Evolutionary conservation across 1,140 invertebrate genomes (phyloP).

Genomic region (Piezodorus guildinii): DNA sequence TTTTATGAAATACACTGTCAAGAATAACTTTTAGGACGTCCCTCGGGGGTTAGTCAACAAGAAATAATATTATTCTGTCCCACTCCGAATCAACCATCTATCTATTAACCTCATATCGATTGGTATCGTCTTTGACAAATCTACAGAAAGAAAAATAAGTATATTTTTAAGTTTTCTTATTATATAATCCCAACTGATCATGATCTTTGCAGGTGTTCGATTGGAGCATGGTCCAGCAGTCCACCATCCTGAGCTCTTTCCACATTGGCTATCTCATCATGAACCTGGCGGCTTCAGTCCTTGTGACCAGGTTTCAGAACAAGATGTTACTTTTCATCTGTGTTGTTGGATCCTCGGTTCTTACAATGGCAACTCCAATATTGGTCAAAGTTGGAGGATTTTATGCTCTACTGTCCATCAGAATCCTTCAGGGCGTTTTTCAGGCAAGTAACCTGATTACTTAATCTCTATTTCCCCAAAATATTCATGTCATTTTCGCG

Average conservation of each 20-base stretch:
- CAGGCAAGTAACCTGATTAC: not conserved
- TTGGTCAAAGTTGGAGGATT: conserved; percentile 12
- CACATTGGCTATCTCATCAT: conserved; percentile 11
- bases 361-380: not conserved
- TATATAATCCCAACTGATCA: no score
- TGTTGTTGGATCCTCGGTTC: not conserved
- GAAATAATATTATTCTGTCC: no score
- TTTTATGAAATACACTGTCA: no score
- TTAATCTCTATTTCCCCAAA: no score
- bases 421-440: not conserved
- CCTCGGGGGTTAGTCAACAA: no score
- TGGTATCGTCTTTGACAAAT: no score
- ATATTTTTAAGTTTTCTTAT: no score
- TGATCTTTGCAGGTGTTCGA: conserved; percentile 11
- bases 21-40: no score
- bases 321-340: conserved; percentile 9
- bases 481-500: no score
- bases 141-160: no score
- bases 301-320: conserved; percentile 15
- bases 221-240: conserved; percentile 3
- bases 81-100: no score
- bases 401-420: not conserved
- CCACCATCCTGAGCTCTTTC: not conserved
- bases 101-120: no score
- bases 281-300: not conserved